These are phyloP conservation scores for Calcarius ornatus DNA, from an alignment of 2,113 vertebrate genomes.

Conservation along the genomic window DNA sequence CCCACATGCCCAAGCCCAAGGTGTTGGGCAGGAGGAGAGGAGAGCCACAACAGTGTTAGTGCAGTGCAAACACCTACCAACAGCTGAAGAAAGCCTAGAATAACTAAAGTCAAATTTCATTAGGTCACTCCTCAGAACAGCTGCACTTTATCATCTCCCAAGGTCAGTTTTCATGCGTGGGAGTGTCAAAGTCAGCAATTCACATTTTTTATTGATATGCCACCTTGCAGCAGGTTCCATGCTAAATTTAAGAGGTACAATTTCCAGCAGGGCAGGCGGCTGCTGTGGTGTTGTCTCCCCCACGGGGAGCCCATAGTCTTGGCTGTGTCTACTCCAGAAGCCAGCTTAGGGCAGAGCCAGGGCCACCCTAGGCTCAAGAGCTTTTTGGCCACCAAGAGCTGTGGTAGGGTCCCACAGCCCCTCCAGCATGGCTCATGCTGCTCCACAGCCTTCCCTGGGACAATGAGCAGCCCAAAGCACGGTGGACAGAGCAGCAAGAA, in stretches of 20 bases:
- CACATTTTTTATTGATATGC: not conserved
- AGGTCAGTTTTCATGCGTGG: not conserved
- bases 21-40: not conserved
- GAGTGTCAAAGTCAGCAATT: not conserved
- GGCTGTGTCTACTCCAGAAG: not conserved
- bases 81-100: not conserved
- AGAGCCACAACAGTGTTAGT: not conserved
- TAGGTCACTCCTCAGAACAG: not conserved
- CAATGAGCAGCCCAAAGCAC: not conserved
- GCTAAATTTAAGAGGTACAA: not conserved
- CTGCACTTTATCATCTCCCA: not conserved
- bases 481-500: not conserved
- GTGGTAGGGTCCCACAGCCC: rapidly evolving
- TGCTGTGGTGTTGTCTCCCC: not conserved
- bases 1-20: not conserved
- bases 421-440: not conserved
- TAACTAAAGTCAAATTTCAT: not conserved
- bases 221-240: not conserved
- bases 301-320: rapidly evolving
- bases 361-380: not conserved
- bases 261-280: not conserved
- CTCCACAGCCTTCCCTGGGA: not conserved
- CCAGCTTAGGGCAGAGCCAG: not conserved
- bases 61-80: not conserved
- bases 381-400: not conserved